Percentiles rank a stretch among this genome's conserved stretches.
Conservation (phyloP, 2,888 invertebrate species). For the Ligdia adustata region DNA sequence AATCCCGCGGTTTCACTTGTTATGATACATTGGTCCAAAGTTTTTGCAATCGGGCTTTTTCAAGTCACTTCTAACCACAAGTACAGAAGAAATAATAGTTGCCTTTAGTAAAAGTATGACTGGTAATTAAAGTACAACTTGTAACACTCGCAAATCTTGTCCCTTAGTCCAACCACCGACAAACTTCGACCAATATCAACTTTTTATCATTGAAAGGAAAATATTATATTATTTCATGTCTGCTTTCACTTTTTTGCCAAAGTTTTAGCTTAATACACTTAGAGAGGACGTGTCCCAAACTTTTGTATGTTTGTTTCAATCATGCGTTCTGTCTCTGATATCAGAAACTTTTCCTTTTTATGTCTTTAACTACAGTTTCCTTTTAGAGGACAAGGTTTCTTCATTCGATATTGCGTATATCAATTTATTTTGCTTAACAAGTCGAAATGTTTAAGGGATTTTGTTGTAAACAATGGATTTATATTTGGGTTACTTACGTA, state of each 20-base stretch:
- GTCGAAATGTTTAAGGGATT: neutral
- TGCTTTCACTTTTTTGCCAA: constrained; percentile 68
- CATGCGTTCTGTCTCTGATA: constrained; percentile 64
- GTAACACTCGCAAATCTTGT: neutral
- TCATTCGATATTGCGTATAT: constrained; percentile 31
- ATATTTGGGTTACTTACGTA: neutral
- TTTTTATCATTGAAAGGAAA: constrained; percentile 81
- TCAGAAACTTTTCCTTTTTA: constrained; percentile 56
- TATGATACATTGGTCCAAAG: too few species aligned
- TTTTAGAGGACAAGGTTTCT: constrained; percentile 47
- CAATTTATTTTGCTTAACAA: constrained; percentile 16
- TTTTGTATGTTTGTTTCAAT: constrained; percentile 74
- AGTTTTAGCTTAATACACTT: constrained; percentile 80
- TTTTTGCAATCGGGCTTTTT: too few species aligned
- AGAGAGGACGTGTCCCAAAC: constrained; percentile 65
- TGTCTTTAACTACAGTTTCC: constrained; percentile 52
- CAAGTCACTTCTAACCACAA: too few species aligned
- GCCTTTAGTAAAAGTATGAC: too few species aligned
- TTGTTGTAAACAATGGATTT: neutral
- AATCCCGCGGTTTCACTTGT: too few species aligned
- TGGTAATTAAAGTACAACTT: too few species aligned
- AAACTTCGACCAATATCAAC: constrained; percentile 60
- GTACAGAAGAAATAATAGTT: too few species aligned
- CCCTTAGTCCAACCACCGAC: neutral
- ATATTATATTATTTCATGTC: constrained; percentile 81